Base-by-base conservation (phyloP, 2,888 invertebrate genomes). In the Asteroscopus sphinx region DNA sequence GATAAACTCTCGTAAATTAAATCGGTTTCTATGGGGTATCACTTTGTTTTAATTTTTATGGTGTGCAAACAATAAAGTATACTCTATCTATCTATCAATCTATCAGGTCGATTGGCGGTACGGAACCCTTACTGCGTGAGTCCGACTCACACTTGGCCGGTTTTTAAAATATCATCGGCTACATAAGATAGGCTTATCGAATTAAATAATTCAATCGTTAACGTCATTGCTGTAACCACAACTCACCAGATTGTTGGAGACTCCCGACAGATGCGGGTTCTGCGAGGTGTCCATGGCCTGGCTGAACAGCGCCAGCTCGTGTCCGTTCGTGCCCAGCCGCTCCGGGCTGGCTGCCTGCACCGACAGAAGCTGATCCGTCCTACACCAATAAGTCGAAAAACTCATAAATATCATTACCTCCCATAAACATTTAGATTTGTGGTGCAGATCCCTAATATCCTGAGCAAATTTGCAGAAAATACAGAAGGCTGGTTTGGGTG, bases 201-300 rank as follows among this genome's bases (percentile, higher is more conserved):
- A 33, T n/a, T 33, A 4, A 21, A 21, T 6, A 4, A 3, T 6
- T 21, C 21, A 21, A 21, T 3, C 21, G 21, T 21, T 21, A 4
- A 21, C 4, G 6, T 4, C 4, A 21, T 21, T 6, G 13, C 8
- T 28, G 13, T 6, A 17, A 25, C 9, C 9, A 21, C 2, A 16
- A 76, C 88, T 85, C 77, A 94, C 94, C 87, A 94, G 74, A 76
- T 93, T 89, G 83, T 95, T 95, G 63, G 96, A 95, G 11, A 89
- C 79, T 53, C 85, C 95, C 61, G 91, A 87, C 6, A 92, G 82
- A 79, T 96, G 96, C 81, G 95, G 94, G 85, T 95, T 96, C 46
- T 96, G 96, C 48, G 96, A 96, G 79, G 96, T 96, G 87, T 97
- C 97, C 68, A 97, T 91, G 3, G 97, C 96, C 83, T 97, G 97